A percentile compares a stretch with the other conserved stretches of the same genome.
Conservation (phyloP, 2,888 invertebrate species). For the Lepidocyrtoides sp. region DNA sequence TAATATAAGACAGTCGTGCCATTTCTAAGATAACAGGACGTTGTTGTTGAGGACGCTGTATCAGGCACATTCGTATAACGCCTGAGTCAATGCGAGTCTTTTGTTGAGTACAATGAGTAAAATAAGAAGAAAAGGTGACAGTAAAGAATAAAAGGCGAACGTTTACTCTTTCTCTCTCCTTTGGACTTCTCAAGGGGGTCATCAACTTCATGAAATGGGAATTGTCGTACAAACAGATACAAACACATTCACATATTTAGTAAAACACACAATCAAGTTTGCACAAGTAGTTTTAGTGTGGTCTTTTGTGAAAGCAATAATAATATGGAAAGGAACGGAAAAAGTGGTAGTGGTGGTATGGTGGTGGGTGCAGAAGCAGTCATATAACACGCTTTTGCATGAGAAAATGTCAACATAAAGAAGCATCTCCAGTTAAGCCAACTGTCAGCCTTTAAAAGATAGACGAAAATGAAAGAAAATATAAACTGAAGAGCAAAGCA, state of each 20-base stretch:
- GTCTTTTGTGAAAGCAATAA: constrained; percentile 45
- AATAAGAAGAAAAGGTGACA: constrained; percentile 69
- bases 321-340: background rate
- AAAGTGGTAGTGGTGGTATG: background rate
- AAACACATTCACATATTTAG: constrained; percentile 50
- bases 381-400: constrained; percentile 44
- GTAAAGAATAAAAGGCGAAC: constrained; percentile 68
- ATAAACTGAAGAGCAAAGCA: constrained; percentile 4
- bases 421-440: constrained; percentile 58
- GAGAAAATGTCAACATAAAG: constrained; percentile 74
- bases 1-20: background rate
- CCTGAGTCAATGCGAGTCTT: background rate
- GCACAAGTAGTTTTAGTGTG: constrained; percentile 13
- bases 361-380: background rate
- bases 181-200: constrained; percentile 68
- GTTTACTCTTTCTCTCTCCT: constrained; percentile 31
- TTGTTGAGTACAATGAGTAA: constrained; percentile 9
- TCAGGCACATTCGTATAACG: background rate
- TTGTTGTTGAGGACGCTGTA: background rate
- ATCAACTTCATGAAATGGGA: constrained; percentile 72
- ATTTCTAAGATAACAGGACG: background rate
- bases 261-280: constrained; percentile 25
- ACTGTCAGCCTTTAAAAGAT: constrained; percentile 63
- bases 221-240: constrained; percentile 60
- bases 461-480: constrained; percentile 25